Evolutionary conservation across 2,113 vertebrate species (phyloP).

Genomic region (Cygnus buccinator): DNA sequence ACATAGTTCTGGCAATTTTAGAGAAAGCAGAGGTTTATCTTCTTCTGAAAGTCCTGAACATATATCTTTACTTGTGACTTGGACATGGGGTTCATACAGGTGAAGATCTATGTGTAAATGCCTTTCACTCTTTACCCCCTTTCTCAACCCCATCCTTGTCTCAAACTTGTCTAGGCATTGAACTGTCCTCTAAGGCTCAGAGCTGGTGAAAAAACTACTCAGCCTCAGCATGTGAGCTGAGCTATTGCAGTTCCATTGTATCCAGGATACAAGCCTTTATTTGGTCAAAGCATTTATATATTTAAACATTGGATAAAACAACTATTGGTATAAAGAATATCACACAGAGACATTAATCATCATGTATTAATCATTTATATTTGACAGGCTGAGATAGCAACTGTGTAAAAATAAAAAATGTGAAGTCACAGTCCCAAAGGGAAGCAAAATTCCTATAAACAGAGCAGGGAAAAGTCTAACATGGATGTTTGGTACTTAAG

Average conservation of each 20-base stretch:
- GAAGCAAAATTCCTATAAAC: background rate
- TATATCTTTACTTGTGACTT: background rate
- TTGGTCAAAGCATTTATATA: background rate
- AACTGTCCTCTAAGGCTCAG: background rate
- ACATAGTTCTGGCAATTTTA: background rate
- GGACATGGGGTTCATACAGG: background rate
- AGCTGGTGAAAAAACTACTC: background rate
- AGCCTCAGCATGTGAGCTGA: background rate
- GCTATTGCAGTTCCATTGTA: background rate
- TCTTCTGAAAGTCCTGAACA: background rate
- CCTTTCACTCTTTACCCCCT: background rate
- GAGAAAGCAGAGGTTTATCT: background rate
- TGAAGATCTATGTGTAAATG: background rate
- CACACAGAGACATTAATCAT: background rate
- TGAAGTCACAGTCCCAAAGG: background rate
- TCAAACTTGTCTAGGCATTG: rapidly evolving
- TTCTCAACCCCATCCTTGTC: background rate
- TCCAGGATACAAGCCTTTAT: background rate
- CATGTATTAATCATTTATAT: background rate
- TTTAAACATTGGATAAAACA: background rate
- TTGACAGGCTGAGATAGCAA: background rate
- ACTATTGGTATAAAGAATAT: background rate
- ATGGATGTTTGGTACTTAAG: background rate
- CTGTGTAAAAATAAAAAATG: background rate
- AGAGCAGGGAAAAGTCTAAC: background rate